Conservation (phyloP, 2,888 invertebrate genomes). For the Lutraria lutraria region DNA sequence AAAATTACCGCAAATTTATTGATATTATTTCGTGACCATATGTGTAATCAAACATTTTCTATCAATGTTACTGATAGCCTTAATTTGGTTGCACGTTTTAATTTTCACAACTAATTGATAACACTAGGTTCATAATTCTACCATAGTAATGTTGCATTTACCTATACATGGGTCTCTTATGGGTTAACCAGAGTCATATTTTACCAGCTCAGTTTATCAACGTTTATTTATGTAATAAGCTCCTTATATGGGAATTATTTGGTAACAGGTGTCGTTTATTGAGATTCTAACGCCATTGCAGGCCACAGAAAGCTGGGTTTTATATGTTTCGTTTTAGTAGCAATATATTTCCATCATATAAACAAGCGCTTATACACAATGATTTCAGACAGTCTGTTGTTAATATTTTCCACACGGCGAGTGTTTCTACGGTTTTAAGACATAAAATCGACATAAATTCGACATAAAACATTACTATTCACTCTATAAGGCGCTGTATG, state of each 20-base stretch:
- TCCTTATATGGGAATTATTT: not conserved
- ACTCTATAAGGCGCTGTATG: constrained; percentile 64
- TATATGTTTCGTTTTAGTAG: constrained; percentile 40
- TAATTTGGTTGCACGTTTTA: too few relatives aligned
- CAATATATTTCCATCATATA: constrained; percentile 41
- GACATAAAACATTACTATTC: constrained; percentile 55
- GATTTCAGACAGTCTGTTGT: constrained; percentile 45
- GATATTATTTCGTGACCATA: too few relatives aligned
- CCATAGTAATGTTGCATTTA: too few relatives aligned
- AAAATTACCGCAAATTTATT: too few relatives aligned
- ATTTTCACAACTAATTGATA: too few relatives aligned
- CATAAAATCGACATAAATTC: constrained; percentile 60
- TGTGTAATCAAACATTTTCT: too few relatives aligned
- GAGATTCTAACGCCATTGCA: not conserved
- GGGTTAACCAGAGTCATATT: too few relatives aligned
- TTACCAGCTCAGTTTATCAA: not conserved
- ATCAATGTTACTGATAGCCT: too few relatives aligned
- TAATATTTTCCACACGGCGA: constrained; percentile 52
- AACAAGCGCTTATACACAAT: constrained; percentile 42
- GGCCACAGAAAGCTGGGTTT: constrained; percentile 24
- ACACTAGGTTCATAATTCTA: too few relatives aligned
- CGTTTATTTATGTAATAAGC: not conserved
- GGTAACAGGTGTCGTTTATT: not conserved
- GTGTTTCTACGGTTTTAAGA: constrained; percentile 53
- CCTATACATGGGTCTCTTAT: too few relatives aligned